Base-by-base conservation (phyloP, 2,797 vertebrate genomes). In the Pangasius krempfi region DNA sequence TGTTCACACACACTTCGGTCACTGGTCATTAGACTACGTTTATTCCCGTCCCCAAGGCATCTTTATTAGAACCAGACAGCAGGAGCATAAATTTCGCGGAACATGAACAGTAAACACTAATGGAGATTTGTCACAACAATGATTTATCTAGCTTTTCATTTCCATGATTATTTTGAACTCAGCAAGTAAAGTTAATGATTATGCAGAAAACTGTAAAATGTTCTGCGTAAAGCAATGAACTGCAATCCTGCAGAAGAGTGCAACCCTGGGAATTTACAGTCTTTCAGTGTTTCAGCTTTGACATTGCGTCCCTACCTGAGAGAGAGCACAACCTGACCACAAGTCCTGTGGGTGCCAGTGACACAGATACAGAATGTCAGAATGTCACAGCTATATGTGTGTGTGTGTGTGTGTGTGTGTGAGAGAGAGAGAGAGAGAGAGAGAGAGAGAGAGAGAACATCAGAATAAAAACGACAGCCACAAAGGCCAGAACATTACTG, bases 351-450 rank as follows among this genome's bases (percentile, higher is more conserved):
- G 90, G 91, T 84, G 84, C 58, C 70, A 84, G 79, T 91, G 89
- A 91, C 91, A 89, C 86, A 88, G 37, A 78, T 91, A 85, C 84
- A n/a, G 72, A 88, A 60, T 88, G 88, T 90, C 89, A 88, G 84
- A 80, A 62, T 90, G 50, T 62, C 58, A 50, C 6, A 58, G 52
- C 16, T 54, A 33, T 27, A 10, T 85, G 66, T 85, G 72, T 50
- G n/a, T 76, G 68, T 87, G n/a, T 50, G 40, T 27, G 47, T 85
- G 70, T 47, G 70, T 84, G 70, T 44, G n/a, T n/a, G 70, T 33
- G 33, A 64, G 78, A 79, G 68, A 79, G 87, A 60, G 56, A 88
- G 25, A 30, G 13, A n/a, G 25, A 78, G 22, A 47, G 27, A 83
- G 22, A 82, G 33, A 81, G 2, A 62, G 25, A 56, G n/a, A 79